Percentiles rank a stretch among this genome's conserved stretches.
Evolutionary conservation across 2,888 invertebrate genomes (phyloP).

Genomic region (Sericinus montela): DNA sequence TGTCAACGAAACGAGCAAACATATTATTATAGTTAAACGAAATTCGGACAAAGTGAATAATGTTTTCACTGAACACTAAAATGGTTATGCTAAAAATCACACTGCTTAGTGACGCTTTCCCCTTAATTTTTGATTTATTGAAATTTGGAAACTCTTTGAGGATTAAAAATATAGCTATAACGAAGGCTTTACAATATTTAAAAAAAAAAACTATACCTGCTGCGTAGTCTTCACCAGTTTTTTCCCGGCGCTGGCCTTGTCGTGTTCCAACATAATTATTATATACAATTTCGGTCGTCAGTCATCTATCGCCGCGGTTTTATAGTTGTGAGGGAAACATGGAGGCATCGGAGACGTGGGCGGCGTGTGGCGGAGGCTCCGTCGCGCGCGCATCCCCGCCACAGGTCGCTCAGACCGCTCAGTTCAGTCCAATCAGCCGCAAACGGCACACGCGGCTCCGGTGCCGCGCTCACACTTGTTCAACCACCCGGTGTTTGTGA

Average conservation of each 20-base stretch:
- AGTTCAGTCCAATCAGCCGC: constrained; percentile 74
- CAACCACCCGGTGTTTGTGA: constrained; percentile 40
- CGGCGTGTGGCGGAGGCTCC: constrained; percentile 44
- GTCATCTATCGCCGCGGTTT: neutral
- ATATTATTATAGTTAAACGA: too few species aligned
- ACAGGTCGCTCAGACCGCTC: constrained; percentile 38
- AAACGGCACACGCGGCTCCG: constrained; percentile 71
- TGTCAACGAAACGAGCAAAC: too few species aligned
- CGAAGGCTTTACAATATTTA: too few species aligned
- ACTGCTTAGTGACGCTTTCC: too few species aligned
- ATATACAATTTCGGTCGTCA: neutral
- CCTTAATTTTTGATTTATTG: too few species aligned
- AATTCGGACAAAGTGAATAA: too few species aligned
- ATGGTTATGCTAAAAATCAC: too few species aligned
- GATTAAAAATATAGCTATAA: too few species aligned
- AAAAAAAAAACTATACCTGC: neutral
- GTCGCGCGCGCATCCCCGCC: constrained; percentile 31
- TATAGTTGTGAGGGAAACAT: neutral
- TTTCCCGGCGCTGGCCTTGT: neutral
- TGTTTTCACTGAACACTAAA: too few species aligned
- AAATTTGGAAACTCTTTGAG: too few species aligned
- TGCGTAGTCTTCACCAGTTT: neutral
- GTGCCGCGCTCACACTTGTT: constrained; percentile 38
- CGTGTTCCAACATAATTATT: neutral
- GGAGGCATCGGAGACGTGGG: neutral